Conservation (phyloP, 2,797 vertebrate species). For the Pseudocheirus occidentalis region DNA sequence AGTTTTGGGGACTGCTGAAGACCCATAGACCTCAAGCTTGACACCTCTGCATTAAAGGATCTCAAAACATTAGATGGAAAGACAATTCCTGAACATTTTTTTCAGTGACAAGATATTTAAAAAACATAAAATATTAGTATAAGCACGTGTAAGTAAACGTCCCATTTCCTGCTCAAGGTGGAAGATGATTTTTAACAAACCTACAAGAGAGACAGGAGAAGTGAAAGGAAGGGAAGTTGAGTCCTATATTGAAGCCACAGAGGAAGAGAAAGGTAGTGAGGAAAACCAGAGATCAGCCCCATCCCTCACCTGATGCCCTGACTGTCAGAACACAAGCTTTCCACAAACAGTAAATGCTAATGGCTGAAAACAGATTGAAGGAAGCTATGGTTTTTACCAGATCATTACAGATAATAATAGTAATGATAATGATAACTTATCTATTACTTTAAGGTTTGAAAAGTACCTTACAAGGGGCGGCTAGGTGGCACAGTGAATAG, state of each 20-base stretch:
- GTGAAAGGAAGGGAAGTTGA: background rate
- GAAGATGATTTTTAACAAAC: background rate
- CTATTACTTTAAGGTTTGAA: background rate
- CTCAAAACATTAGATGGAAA: slow-evolving; percentile 5
- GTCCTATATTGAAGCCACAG: background rate
- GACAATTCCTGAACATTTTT: background rate
- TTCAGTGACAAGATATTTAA: background rate
- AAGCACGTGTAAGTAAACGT: background rate
- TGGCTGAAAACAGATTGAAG: background rate
- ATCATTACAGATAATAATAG: background rate
- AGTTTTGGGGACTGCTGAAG: background rate
- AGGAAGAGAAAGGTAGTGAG: background rate
- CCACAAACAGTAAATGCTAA: background rate
- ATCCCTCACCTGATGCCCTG: background rate
- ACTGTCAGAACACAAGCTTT: slow-evolving; percentile 10
- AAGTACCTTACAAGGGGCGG: background rate
- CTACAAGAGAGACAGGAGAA: background rate
- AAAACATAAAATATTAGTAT: background rate
- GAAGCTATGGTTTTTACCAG: background rate
- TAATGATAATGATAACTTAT: background rate
- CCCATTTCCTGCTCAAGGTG: slow-evolving; percentile 6
- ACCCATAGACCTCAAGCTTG: background rate
- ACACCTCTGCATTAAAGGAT: background rate
- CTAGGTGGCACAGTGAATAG: too few species aligned
- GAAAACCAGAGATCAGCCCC: background rate